Evolutionary conservation across 2,113 vertebrate genomes (phyloP).

Genomic region (Miniopterus natalensis): DNA sequence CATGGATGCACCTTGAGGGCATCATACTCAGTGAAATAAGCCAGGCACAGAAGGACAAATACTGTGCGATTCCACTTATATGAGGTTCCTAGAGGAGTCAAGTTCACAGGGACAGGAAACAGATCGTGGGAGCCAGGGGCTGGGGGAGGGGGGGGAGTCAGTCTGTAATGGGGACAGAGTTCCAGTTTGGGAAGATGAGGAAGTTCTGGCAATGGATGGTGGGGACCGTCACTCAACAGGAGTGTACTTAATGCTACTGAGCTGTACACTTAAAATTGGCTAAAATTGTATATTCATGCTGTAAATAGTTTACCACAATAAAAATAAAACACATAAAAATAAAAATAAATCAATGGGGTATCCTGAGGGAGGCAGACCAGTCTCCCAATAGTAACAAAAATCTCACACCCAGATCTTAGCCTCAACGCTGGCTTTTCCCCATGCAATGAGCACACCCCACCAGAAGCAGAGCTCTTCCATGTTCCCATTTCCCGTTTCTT

Average conservation of each 20-base stretch:
- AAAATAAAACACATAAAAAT: neutral
- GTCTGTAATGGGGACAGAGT: neutral
- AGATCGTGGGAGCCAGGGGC: neutral
- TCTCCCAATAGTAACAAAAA: neutral
- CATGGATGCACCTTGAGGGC: neutral
- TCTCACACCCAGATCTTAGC: neutral
- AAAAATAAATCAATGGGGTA: neutral
- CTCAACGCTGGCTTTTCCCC: neutral
- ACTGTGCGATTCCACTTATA: neutral
- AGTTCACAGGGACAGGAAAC: neutral
- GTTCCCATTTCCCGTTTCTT: neutral
- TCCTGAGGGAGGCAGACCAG: neutral
- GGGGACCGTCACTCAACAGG: fast-evolving
- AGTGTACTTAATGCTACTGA: neutral
- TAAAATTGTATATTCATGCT: neutral
- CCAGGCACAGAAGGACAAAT: neutral
- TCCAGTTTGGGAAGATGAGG: neutral
- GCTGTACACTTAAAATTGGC: neutral
- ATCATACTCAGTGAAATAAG: neutral
- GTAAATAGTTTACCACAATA: neutral
- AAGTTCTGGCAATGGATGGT: neutral
- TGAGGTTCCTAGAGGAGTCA: neutral
- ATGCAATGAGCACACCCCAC: neutral
- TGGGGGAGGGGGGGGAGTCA: neutral
- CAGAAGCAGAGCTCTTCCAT: neutral